phyloP scores from a whole-genome alignment of 2,888 invertebrate species.

The Stenodema calcarata region DNA sequence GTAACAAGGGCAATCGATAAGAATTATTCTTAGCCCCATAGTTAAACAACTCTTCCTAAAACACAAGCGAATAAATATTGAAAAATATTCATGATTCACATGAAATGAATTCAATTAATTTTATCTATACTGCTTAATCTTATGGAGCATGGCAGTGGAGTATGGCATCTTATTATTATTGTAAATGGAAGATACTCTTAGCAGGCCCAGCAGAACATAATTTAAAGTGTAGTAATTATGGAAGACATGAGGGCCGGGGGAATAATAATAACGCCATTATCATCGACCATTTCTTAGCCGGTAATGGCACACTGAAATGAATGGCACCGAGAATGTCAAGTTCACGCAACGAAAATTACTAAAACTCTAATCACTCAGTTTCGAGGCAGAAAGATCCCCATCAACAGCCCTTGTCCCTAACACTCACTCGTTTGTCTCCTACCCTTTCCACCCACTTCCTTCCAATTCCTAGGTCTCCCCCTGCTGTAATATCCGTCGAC shows the following conservation, averaged over 20 bases:
- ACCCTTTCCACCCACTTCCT: not conserved
- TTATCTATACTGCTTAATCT: no score
- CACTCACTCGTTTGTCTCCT: conserved; percentile 29
- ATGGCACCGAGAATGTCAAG: conserved; percentile 1
- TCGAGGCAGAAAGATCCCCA: not conserved
- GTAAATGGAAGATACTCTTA: no score
- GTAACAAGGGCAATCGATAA: no score
- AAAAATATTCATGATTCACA: no score
- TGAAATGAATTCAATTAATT: no score
- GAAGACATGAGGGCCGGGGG: not conserved
- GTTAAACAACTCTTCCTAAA: no score
- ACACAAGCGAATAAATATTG: no score
- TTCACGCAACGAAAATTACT: conserved; percentile 18
- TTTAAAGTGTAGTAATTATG: not conserved
- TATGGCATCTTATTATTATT: no score
- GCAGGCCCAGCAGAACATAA: no score
- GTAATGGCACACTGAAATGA: not conserved
- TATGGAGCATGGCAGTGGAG: no score
- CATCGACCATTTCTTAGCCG: not conserved
- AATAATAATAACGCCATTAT: not conserved
- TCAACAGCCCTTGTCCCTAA: conserved; percentile 8
- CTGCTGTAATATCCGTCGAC: conserved; percentile 6
- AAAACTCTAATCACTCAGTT: conserved; percentile 36
- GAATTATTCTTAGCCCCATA: no score
- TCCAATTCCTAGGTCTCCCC: not conserved